phyloP scores from a whole-genome alignment of 2,797 vertebrate genomes.

The Naso thynnoides region DNA sequence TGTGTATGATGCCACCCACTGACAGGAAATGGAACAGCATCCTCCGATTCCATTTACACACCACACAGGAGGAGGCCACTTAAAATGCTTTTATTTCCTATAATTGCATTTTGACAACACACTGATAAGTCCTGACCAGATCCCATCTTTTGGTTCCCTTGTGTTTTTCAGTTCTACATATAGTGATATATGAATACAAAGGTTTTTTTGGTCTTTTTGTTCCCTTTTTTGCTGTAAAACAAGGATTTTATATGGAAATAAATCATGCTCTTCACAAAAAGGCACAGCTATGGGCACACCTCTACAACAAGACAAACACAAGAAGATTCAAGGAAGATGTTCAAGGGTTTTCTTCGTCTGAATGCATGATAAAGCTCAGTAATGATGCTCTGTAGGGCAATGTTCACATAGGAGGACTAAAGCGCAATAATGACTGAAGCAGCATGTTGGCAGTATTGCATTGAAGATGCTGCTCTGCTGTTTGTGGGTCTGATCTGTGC shows the following conservation, averaged over 20 bases:
- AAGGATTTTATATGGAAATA: conserved; percentile 66
- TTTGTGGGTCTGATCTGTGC: conserved; percentile 61
- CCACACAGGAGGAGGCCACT: conserved; percentile 71
- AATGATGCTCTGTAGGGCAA: conserved; percentile 67
- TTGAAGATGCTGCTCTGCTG: conserved; percentile 64
- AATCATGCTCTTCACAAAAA: conserved; percentile 85
- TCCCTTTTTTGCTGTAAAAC: conserved; percentile 67
- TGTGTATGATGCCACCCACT: conserved; percentile 49
- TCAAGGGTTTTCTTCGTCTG: conserved; percentile 57
- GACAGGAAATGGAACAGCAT: conserved; percentile 45
- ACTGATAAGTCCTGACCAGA: conserved; percentile 74
- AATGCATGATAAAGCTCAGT: too few relatives aligned
- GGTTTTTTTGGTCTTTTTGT: conserved; percentile 59
- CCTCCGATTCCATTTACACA: conserved; percentile 43
- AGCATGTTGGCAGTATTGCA: conserved; percentile 81
- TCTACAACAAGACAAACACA: conserved; percentile 75
- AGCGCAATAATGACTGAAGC: conserved; percentile 69
- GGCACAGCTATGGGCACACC: conserved; percentile 79
- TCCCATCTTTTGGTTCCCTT: conserved; percentile 72
- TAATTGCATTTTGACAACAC: conserved; percentile 79
- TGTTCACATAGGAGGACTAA: conserved; percentile 43
- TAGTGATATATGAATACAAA: conserved; percentile 71
- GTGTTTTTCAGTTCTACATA: conserved; percentile 71
- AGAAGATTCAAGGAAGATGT: conserved; percentile 54
- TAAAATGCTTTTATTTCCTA: conserved; percentile 86